Conservation (phyloP, 2,888 invertebrate genomes). For the Meteorus colon region DNA sequence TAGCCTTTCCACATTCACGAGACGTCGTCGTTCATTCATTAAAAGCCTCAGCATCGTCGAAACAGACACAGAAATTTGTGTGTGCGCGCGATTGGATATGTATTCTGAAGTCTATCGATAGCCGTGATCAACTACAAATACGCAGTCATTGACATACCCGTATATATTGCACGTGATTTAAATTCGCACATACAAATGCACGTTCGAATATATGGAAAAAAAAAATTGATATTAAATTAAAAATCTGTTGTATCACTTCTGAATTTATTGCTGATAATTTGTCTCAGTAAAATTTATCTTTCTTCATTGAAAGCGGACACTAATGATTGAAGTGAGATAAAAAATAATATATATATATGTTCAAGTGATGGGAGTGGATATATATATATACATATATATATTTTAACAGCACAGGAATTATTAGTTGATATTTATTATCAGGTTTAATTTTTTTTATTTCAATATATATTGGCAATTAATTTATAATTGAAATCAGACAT, state of each 20-base stretch:
- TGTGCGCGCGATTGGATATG: constrained; percentile 34
- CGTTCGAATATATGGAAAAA: neutral
- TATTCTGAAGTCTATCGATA: constrained; percentile 66
- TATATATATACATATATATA: neutral
- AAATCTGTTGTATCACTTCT: neutral
- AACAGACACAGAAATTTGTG: no score
- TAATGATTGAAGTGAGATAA: constrained; percentile 14
- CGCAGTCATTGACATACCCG: neutral
- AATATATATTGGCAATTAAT: constrained; percentile 7
- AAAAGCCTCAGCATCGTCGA: constrained; percentile 21
- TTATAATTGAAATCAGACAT: constrained; percentile 16
- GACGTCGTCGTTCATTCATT: constrained; percentile 63
- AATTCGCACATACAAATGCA: neutral
- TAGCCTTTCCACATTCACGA: constrained; percentile 60
- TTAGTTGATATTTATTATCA: constrained; percentile 2
- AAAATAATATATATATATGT: neutral
- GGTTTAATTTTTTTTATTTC: neutral
- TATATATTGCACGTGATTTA: neutral
- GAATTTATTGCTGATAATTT: constrained; percentile 5
- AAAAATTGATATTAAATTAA: neutral
- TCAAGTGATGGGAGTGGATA: neutral
- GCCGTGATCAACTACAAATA: constrained; percentile 55
- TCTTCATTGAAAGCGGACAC: neutral
- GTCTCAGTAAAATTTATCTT: neutral
- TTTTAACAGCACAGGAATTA: neutral